Percentiles rank a stretch among this genome's conserved stretches.
phyloP scores from a whole-genome alignment of 2,113 vertebrate species.

The Corydoras maculifer region DNA sequence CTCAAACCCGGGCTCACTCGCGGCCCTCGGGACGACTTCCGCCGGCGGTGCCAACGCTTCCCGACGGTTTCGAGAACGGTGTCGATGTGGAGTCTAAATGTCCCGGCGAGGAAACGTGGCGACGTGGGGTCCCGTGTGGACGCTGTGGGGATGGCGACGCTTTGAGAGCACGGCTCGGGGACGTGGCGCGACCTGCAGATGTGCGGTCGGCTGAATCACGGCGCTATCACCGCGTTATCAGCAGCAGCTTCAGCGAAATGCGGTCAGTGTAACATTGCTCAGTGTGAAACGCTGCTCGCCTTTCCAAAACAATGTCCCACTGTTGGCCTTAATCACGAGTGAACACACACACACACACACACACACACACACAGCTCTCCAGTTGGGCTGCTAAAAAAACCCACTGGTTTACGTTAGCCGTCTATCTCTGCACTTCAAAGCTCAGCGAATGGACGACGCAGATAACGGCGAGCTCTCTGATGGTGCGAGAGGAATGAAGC shows the following conservation, averaged over 20 bases:
- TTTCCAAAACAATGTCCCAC: constrained; percentile 34
- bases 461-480: constrained; percentile 33
- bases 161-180: constrained; percentile 12
- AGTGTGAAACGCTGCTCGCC: constrained; percentile 21
- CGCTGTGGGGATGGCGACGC: too few relatives aligned
- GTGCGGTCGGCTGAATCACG: constrained; percentile 41
- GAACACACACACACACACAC: neutral
- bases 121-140: too few relatives aligned
- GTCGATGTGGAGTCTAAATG: constrained; percentile 39
- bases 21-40: constrained; percentile 39
- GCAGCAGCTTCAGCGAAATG: constrained; percentile 30
- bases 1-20: constrained; percentile 20
- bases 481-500: constrained; percentile 32
- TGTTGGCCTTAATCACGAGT: constrained; percentile 18
- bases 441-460: constrained; percentile 24
- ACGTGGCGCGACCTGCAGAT: constrained; percentile 31
- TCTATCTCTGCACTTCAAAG: constrained; percentile 36
- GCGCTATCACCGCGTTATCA: constrained; percentile 35
- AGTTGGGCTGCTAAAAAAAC: constrained; percentile 1
- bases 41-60: neutral
- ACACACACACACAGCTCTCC: constrained; percentile 6
- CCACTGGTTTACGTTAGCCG: constrained; percentile 15
- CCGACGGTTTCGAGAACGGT: too few relatives aligned
- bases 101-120: neutral
- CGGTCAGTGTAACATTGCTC: constrained; percentile 24